Percentiles rank a stretch among this genome's conserved stretches.
phyloP scores from a whole-genome alignment of 2,113 vertebrate genomes.

The Rhizomys pruinosus region DNA sequence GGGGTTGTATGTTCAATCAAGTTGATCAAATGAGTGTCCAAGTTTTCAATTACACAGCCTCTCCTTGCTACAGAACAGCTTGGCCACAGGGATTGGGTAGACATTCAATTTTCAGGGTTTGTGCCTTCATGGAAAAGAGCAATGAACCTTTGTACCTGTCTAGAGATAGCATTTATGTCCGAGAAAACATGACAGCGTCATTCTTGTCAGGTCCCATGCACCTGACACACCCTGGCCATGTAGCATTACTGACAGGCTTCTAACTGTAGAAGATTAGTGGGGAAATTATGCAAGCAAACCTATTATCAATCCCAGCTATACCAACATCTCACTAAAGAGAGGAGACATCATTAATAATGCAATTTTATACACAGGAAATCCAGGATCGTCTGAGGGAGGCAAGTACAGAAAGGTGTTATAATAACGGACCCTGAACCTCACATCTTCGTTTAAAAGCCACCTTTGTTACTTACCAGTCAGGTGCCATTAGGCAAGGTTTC shows the following conservation, averaged over 20 bases:
- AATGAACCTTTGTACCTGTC: background rate
- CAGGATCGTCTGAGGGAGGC: background rate
- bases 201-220: background rate
- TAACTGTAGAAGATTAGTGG: background rate
- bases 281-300: constrained; percentile 8
- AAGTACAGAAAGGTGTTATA: background rate
- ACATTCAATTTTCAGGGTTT: background rate
- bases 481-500: background rate
- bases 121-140: constrained; percentile 26
- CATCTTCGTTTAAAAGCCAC: background rate
- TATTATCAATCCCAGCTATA: background rate
- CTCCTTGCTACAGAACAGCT: background rate
- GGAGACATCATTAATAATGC: background rate
- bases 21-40: too few relatives aligned
- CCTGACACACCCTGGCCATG: background rate
- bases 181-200: background rate
- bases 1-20: too few relatives aligned
- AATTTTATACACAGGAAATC: constrained; percentile 48
- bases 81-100: background rate
- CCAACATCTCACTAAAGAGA: background rate
- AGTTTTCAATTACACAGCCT: constrained; percentile 32
- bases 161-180: background rate
- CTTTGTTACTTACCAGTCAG: constrained; percentile 5
- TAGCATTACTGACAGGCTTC: background rate
- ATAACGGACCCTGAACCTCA: background rate